Conservation (phyloP, 2,113 vertebrate species). For the Labeo catla region DNA sequence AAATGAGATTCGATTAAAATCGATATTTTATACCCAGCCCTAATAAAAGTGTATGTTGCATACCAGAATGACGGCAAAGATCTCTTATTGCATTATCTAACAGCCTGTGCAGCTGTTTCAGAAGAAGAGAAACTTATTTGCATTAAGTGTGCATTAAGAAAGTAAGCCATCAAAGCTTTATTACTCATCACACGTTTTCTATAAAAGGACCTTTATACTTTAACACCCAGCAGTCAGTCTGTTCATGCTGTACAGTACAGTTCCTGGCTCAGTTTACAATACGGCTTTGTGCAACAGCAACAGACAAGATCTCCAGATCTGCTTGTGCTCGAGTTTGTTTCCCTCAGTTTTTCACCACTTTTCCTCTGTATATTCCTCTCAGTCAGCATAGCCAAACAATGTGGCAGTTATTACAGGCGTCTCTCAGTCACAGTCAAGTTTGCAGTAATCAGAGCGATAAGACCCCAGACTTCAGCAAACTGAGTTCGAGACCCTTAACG, state of each 20-base stretch:
- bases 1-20: too few species aligned
- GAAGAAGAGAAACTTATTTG: background rate
- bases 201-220: slow-evolving; percentile 20
- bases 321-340: slow-evolving; percentile 12
- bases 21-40: too few species aligned
- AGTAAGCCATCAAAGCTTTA: slow-evolving; percentile 6
- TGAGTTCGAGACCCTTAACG: slow-evolving; percentile 7
- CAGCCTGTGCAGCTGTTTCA: background rate
- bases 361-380: background rate
- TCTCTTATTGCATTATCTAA: background rate
- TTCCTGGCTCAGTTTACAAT: slow-evolving; percentile 24
- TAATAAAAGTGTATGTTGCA: background rate
- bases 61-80: background rate
- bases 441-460: slow-evolving; percentile 34
- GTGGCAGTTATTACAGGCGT: slow-evolving; percentile 22
- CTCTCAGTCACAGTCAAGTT: slow-evolving; percentile 19
- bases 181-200: slow-evolving; percentile 5
- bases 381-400: slow-evolving; percentile 31
- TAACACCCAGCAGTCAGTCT: background rate
- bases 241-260: background rate
- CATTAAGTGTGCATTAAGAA: background rate
- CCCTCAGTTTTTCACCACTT: background rate
- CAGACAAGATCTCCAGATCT: slow-evolving; percentile 25
- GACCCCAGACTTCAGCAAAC: slow-evolving; percentile 4
- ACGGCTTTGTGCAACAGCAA: slow-evolving; percentile 13